Evolutionary conservation across 1,140 invertebrate genomes (phyloP).

Genomic region (Panulirus ornatus): DNA sequence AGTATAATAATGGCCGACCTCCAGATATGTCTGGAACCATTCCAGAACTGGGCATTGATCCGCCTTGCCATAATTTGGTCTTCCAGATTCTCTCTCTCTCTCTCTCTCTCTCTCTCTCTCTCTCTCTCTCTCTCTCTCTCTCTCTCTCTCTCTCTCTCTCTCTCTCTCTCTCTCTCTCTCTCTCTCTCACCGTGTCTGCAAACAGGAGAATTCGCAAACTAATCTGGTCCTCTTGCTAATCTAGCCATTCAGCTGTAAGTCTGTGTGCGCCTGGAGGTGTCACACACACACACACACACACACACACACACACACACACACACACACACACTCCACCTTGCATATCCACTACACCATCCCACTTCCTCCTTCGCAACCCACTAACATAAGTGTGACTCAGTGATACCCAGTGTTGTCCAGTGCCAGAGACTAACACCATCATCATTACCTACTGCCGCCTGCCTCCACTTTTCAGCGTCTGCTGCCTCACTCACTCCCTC

Average conservation of each 20-base stretch:
- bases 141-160: conserved; percentile 41
- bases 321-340: neutral
- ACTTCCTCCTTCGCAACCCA: too few relatives aligned
- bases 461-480: too few relatives aligned
- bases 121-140: conserved; percentile 32
- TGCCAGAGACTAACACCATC: too few relatives aligned
- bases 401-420: too few relatives aligned
- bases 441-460: too few relatives aligned
- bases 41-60: neutral
- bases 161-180: conserved; percentile 43
- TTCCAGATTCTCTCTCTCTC: neutral
- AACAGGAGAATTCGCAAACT: neutral
- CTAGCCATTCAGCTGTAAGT: neutral
- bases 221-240: neutral
- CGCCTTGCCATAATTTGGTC: neutral
- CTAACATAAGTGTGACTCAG: too few relatives aligned
- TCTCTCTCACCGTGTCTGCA: neutral
- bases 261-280: conserved; percentile 9
- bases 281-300: conserved; percentile 45
- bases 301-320: conserved; percentile 25
- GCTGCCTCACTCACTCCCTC: too few relatives aligned
- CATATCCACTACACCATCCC: too few relatives aligned
- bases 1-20: too few relatives aligned
- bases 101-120: conserved; percentile 9
- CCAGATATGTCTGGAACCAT: neutral